Evolutionary conservation across 1,140 invertebrate species (phyloP).

Genomic region (Brachionus paranguensis): DNA sequence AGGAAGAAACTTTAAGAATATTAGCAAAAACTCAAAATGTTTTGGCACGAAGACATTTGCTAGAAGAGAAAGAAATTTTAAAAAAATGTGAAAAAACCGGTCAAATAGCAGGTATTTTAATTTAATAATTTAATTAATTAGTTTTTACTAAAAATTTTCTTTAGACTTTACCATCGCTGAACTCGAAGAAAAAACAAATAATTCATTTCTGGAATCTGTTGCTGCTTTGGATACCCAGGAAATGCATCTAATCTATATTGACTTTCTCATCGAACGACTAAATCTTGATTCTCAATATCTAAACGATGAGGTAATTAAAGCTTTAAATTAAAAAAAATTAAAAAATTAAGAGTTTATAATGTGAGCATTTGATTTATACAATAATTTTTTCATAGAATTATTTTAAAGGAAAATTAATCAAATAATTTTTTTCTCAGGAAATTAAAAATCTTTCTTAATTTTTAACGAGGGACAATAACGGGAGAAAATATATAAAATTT

Average conservation of each 20-base stretch:
- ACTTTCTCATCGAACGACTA: constrained; percentile 11
- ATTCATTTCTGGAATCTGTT: neutral
- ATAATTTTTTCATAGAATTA: neutral
- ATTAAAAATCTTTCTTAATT: no score
- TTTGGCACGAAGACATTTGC: neutral
- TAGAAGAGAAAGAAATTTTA: constrained; percentile 11
- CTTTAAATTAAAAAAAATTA: neutral
- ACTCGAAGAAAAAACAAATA: constrained; percentile 20
- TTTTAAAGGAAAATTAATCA: neutral
- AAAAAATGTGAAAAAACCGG: constrained; percentile 19
- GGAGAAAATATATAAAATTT: neutral
- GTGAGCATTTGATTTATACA: neutral
- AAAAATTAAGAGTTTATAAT: neutral
- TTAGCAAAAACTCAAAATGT: neutral
- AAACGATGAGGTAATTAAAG: constrained; percentile 25
- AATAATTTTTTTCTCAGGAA: neutral
- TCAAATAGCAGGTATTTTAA: neutral
- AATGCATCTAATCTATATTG: constrained; percentile 26
- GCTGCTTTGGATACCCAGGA: neutral
- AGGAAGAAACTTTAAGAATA: neutral
- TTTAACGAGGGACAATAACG: no score
- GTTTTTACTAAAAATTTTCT: neutral
- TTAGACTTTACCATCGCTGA: constrained; percentile 33
- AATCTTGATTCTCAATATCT: constrained; percentile 21
- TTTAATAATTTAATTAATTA: neutral